Evolutionary conservation across 1,140 invertebrate species (phyloP).

Genomic region (Phymastichus coffea): DNA sequence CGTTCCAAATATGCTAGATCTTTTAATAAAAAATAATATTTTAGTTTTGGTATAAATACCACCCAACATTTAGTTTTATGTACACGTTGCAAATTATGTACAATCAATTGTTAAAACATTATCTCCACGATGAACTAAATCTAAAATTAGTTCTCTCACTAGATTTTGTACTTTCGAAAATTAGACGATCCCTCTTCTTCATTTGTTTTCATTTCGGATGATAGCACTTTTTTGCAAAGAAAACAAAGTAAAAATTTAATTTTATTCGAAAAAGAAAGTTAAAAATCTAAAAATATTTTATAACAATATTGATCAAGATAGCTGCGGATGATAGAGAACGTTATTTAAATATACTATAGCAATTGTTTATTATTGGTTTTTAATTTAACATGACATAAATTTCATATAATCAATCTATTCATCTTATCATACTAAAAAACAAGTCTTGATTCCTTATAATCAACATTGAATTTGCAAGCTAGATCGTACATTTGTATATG

Average conservation of each 20-base stretch:
- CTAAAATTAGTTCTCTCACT: background rate
- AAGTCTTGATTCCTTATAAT: no score
- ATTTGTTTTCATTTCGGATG: background rate
- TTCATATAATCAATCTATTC: background rate
- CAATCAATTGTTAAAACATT: slow-evolving; percentile 3
- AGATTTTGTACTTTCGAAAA: slow-evolving; percentile 11
- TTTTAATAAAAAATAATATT: slow-evolving; percentile 1
- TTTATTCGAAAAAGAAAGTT: background rate
- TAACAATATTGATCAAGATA: no score
- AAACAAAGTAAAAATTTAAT: no score
- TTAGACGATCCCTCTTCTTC: background rate
- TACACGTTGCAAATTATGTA: background rate
- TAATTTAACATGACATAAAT: background rate
- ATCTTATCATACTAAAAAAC: slow-evolving; percentile 1
- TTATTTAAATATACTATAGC: background rate
- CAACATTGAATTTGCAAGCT: no score
- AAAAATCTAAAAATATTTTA: background rate
- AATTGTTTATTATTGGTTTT: background rate
- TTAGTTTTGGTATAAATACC: background rate
- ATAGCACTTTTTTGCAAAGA: no score
- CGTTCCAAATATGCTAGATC: no score
- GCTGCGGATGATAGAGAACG: no score
- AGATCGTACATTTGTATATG: no score
- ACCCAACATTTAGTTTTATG: background rate
- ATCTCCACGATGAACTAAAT: slow-evolving; percentile 1